Conservation (phyloP, 2,797 vertebrate genomes). For the Neosilurus hyrtlii region DNA sequence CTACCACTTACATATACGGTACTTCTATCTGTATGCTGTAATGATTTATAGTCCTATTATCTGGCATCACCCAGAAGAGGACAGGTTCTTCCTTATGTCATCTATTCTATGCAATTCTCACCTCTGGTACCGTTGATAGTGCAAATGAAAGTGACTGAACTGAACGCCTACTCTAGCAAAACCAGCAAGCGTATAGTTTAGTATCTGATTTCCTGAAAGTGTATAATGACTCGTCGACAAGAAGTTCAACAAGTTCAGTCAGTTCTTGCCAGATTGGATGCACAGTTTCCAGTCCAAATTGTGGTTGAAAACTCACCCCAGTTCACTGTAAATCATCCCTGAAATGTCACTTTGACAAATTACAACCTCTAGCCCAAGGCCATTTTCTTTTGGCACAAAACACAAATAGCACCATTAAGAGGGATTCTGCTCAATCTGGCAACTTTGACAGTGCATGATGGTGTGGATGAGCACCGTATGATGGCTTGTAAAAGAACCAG, state of each 20-base stretch:
- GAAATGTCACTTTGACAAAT: constrained; percentile 28
- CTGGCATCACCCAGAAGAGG: neutral
- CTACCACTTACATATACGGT: no score
- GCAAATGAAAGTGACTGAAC: neutral
- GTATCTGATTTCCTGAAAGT: neutral
- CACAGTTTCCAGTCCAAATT: constrained; percentile 22
- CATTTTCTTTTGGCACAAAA: constrained; percentile 17
- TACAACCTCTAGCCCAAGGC: constrained; percentile 12
- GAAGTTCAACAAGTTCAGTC: constrained; percentile 22
- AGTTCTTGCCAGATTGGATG: constrained; percentile 20
- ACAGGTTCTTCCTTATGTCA: neutral
- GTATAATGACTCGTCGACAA: neutral
- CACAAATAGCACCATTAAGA: neutral
- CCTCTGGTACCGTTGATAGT: neutral
- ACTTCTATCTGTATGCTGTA: neutral
- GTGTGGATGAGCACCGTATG: neutral
- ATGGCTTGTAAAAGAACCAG: neutral
- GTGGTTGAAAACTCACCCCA: constrained; percentile 9
- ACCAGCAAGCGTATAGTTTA: neutral
- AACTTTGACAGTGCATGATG: neutral
- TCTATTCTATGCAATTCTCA: neutral
- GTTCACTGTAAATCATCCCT: constrained; percentile 13
- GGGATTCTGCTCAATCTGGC: neutral
- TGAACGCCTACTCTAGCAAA: neutral
- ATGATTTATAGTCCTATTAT: neutral